Base-by-base conservation (phyloP, 2,888 invertebrate genomes). In the Oxytorus armatus region DNA sequence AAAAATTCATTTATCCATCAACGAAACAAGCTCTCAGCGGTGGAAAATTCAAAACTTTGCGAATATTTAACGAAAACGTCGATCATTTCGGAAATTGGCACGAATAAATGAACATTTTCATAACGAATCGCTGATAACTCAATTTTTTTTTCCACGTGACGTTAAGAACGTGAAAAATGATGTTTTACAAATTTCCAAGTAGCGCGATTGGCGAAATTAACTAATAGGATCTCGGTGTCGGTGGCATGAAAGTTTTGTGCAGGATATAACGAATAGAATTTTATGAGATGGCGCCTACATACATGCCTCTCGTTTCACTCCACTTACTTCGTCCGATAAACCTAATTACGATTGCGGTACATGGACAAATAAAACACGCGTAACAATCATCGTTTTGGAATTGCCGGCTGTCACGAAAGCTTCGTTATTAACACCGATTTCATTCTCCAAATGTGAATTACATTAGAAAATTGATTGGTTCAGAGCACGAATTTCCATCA, bases 321-420 rank as follows among this genome's bases (percentile, higher is more conserved):
- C 81, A 83, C 51, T 83, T 82, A 77, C 63, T 36, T 10, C 47
- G 81, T 33, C 55, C 82, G 73, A 81, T 82, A 79, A 81, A 80
- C 73, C 82, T 82, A 80, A 82, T 79, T 79, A 72, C 59, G 36
- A 8, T 21, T 14, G 25, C n/a, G n/a, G 29, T 59, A 65, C 3
- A 42, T 29, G 66, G 36, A 69, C 33, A 29, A 70, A 66, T 65
- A 65, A 33, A 29, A 66, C 33, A 55, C 51, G 57, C 49, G 59
- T 59, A 72, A 79, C 29, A 66, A 76, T 66, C 10, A 65, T 47
- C 39, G 8, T 55, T 14, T 16, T 16, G 7, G 21, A 49, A 77
- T 63, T 63, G 53, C 61, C 25, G 23, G 23, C 29, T 16, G 57
- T 42, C 66, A 75, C 66, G 75, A 66, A 42, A 57, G 39, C 10